These are phyloP conservation scores for Microtus richardsoni DNA, from an alignment of 2,113 vertebrate species.

Conservation along the genomic window DNA sequence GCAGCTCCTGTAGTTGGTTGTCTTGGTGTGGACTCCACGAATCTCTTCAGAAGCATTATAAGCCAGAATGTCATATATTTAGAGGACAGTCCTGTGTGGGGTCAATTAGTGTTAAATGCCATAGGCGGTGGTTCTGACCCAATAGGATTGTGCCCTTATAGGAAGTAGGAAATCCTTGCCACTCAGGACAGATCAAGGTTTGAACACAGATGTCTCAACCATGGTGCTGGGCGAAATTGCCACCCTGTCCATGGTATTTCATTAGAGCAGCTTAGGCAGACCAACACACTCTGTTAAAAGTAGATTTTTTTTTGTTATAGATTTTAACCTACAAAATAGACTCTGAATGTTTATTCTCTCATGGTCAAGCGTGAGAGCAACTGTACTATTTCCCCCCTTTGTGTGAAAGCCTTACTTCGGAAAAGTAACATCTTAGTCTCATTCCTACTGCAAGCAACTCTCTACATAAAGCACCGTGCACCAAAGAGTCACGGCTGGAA, in stretches of 20 bases:
- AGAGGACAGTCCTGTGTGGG: neutral
- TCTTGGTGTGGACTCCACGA: neutral
- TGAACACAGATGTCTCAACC: neutral
- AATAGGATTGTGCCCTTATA: neutral
- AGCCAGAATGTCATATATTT: neutral
- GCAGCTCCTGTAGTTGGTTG: neutral
- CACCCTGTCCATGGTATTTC: neutral
- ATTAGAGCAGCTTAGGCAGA: neutral
- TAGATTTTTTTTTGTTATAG: neutral
- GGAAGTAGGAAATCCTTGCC: neutral
- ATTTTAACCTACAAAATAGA: constrained; percentile 35
- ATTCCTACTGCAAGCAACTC: neutral
- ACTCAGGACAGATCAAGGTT: neutral
- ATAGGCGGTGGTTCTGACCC: neutral
- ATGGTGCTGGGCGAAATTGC: neutral
- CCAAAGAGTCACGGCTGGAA: neutral
- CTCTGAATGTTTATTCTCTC: neutral
- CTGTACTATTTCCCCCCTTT: neutral
- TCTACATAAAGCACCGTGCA: neutral
- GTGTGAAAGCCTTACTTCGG: neutral
- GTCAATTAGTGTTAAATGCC: neutral
- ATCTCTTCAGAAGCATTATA: neutral
- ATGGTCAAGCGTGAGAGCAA: neutral
- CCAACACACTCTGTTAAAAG: neutral
- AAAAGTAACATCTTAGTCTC: neutral